Base-by-base conservation (phyloP, 2,888 invertebrate genomes). In the Neelides folsomi region DNA sequence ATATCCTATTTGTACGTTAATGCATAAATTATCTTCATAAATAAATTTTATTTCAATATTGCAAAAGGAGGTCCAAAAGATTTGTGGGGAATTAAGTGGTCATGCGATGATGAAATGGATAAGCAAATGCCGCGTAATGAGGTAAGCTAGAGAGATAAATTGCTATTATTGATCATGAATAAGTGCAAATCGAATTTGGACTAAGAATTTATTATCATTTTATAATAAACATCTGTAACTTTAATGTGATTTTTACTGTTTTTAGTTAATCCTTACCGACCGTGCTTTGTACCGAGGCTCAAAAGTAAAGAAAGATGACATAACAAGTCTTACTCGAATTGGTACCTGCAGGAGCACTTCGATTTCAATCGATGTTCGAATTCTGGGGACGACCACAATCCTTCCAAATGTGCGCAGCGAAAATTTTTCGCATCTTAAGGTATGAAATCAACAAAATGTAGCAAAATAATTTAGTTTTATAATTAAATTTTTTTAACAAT, bases 251-350 rank as follows among this genome's bases (percentile, higher is more conserved):
- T 3, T 13, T 40, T 3, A n/a, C n/a, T n/a, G n/a, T n/a, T n/a
- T 19, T 9, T n/a, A 48, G 40, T 7, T 48, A 15, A 15, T 20
- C 8, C 27, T 48, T 2, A 48, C 48, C 9, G 39, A 48, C 20
- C 36, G 48, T n/a, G 37, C 48, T 2, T 9, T 48, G 12, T 48
- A 48, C n/a, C n/a, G 10, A 13, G 48, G 48, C 8, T 48, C 40
- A 16, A 48, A 48, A 27, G 48, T 48, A 3, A 18, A 27, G 16
- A 38, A 27, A 37, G 40, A 16, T 16, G 27, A 48, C 20, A 15
- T 19, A 12, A 13, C 36, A 6, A 16, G 2, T 3, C 8, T 8
- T 7, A 27, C 27, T 3, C 34, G 12, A 15, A 41, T 37, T 20
- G 48, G 48, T 13, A 9, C 40, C 5, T 48, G 48, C 48, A 8